Conservation (phyloP, 2,113 vertebrate species). For the Ursus arctos region DNA sequence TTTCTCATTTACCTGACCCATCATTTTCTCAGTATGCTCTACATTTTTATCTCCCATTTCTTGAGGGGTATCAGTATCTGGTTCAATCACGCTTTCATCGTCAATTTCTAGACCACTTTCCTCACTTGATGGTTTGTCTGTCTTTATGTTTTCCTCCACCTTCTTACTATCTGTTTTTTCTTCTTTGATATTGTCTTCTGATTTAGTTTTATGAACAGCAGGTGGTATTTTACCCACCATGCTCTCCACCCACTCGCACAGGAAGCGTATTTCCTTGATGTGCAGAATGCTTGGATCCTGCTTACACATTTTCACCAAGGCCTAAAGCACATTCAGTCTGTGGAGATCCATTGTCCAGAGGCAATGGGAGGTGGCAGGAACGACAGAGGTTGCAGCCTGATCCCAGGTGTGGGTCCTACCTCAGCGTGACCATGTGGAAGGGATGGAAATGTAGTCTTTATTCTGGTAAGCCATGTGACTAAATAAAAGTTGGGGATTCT, state of each 20-base stretch:
- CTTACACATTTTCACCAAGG: conserved; percentile 93
- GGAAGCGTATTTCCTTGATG: conserved; percentile 92
- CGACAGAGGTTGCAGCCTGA: fast-evolving
- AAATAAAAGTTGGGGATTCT: conserved; percentile 15
- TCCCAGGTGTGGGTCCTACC: background rate
- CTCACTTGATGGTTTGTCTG: background rate
- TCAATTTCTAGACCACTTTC: background rate
- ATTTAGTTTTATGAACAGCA: background rate
- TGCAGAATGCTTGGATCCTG: conserved; percentile 91
- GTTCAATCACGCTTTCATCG: background rate
- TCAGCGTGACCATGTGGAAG: background rate
- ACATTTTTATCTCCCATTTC: background rate
- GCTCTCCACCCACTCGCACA: conserved; percentile 92
- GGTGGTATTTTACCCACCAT: background rate
- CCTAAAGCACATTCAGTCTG: conserved; percentile 93
- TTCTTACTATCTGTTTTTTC: background rate
- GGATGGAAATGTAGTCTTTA: background rate
- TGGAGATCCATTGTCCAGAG: conserved; percentile 90
- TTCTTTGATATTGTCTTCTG: background rate
- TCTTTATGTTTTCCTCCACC: background rate
- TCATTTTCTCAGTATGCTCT: background rate
- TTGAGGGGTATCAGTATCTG: background rate
- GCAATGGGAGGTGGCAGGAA: fast-evolving
- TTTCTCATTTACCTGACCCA: background rate
- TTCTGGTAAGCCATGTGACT: background rate